Percentiles rank a stretch among this genome's conserved stretches.
These are phyloP conservation scores for Ectropis grisescens DNA, from an alignment of 1,140 invertebrate genomes.

Conservation along the genomic window DNA sequence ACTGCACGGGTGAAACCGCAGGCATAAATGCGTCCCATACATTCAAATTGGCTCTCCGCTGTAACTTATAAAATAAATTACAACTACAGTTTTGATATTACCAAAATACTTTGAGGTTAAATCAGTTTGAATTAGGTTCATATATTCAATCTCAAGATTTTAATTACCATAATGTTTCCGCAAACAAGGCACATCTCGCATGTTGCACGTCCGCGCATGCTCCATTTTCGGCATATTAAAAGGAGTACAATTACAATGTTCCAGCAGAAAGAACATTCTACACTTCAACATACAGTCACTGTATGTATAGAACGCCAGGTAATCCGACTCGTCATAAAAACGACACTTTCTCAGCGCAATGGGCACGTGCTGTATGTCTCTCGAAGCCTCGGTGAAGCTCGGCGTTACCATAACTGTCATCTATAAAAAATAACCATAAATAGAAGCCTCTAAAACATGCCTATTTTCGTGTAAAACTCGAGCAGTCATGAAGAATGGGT, in stretches of 20 bases:
- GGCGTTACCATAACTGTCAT: constrained; percentile 50
- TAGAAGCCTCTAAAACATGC: no score
- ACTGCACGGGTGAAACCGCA: no score
- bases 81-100: no score
- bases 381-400: constrained; percentile 46
- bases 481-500: no score
- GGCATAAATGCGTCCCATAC: no score
- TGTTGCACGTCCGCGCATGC: constrained; percentile 52
- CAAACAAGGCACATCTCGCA: constrained; percentile 51
- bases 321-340: constrained; percentile 58
- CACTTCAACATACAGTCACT: constrained; percentile 71
- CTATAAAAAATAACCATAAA: constrained; percentile 18
- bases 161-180: constrained; percentile 37
- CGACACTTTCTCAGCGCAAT: constrained; percentile 45
- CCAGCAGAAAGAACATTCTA: constrained; percentile 60
- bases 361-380: constrained; percentile 54
- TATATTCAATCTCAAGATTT: no score
- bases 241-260: constrained; percentile 70
- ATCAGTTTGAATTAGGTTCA: no score
- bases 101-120: no score
- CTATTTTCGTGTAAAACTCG: no score
- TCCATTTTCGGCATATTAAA: constrained; percentile 64
- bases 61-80: no score
- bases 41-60: no score
- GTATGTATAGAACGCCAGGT: constrained; percentile 49